phyloP scores from a whole-genome alignment of 2,888 invertebrate species.

The Pandemis heparana region DNA sequence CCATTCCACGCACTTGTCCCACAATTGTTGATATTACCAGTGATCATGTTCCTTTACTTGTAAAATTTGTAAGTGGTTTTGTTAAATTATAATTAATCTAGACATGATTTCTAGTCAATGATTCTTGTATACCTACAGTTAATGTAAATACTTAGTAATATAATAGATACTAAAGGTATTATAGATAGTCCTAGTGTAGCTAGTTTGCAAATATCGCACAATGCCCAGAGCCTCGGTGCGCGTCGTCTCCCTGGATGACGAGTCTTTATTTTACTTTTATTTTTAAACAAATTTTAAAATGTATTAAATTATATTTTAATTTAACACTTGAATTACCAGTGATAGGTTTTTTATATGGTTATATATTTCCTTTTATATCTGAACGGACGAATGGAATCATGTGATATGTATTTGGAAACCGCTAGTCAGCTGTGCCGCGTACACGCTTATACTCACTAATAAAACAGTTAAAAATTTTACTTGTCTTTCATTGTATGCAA shows the following conservation, averaged over 20 bases:
- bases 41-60: constrained; percentile 66
- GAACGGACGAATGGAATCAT: constrained; percentile 65
- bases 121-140: constrained; percentile 73
- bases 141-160: constrained; percentile 74
- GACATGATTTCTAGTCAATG: constrained; percentile 82
- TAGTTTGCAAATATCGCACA: constrained; percentile 77
- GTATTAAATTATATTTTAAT: constrained; percentile 19
- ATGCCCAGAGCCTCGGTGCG: constrained; percentile 51
- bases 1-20: constrained; percentile 65
- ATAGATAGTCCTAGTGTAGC: constrained; percentile 62
- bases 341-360: constrained; percentile 31
- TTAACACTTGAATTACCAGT: constrained; percentile 12
- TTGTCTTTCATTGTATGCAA: constrained; percentile 49
- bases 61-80: constrained; percentile 62
- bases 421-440: constrained; percentile 84
- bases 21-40: constrained; percentile 51
- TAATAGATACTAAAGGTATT: constrained; percentile 62
- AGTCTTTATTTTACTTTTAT: constrained; percentile 3
- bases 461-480: constrained; percentile 71
- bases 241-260: background rate
- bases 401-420: constrained; percentile 79
- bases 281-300: constrained; percentile 4
- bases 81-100: constrained; percentile 63
- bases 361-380: constrained; percentile 49
- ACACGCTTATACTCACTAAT: constrained; percentile 85